phyloP scores from a whole-genome alignment of 2,888 invertebrate species.

The Aphodius granarius region DNA sequence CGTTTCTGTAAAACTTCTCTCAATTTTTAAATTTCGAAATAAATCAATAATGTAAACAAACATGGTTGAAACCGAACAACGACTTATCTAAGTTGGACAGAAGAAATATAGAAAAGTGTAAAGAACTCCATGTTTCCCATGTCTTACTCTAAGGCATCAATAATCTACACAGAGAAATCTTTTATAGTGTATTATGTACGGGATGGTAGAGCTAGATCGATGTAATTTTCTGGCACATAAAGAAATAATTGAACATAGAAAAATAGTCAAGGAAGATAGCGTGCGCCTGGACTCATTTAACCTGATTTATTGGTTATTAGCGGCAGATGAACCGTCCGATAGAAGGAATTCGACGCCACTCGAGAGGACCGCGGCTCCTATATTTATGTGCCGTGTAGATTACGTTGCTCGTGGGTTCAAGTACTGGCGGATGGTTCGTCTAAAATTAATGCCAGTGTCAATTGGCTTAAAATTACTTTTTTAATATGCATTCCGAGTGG shows the following conservation, averaged over 20 bases:
- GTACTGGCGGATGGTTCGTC: conserved; percentile 4
- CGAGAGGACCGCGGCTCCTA: neutral
- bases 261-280: neutral
- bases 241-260: conserved; percentile 3
- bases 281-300: conserved; percentile 29
- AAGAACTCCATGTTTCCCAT: too few relatives aligned
- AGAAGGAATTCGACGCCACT: neutral
- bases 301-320: conserved; percentile 44
- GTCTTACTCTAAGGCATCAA: too few relatives aligned
- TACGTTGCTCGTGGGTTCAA: neutral
- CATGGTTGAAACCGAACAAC: too few relatives aligned
- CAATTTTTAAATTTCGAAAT: too few relatives aligned
- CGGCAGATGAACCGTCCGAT: conserved; percentile 31
- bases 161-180: too few relatives aligned
- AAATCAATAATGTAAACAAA: too few relatives aligned
- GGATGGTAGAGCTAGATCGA: neutral
- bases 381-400: neutral
- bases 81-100: too few relatives aligned
- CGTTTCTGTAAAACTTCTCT: too few relatives aligned
- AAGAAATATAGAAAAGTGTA: too few relatives aligned
- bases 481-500: neutral
- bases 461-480: conserved; percentile 15
- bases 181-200: too few relatives aligned
- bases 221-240: neutral
- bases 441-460: conserved; percentile 11